Evolutionary conservation across 2,797 vertebrate species (phyloP).

Genomic region (Tauraco hartlaubi): DNA sequence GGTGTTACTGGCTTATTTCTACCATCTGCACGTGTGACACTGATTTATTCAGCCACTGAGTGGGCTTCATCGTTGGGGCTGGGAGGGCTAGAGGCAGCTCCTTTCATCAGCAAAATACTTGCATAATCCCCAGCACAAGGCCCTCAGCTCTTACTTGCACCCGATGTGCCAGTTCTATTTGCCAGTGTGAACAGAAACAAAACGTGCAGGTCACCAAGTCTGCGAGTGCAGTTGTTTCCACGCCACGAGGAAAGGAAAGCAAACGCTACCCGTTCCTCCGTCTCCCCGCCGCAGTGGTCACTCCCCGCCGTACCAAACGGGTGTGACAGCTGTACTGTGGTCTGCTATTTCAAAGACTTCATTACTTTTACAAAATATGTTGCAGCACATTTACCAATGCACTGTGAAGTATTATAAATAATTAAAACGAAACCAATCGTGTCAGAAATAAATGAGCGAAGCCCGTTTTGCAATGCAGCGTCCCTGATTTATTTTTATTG

Average conservation of each 20-base stretch:
- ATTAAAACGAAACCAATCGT: constrained; percentile 68
- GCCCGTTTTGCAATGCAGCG: constrained; percentile 57
- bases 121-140: not conserved
- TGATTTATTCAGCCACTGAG: not conserved
- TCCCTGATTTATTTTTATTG: constrained; percentile 65
- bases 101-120: not conserved
- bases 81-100: not conserved
- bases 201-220: fast-evolving
- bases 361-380: constrained; percentile 42
- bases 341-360: constrained; percentile 16
- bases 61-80: not conserved
- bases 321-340: not conserved
- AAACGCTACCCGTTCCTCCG: not conserved
- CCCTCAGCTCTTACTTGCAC: not conserved
- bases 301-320: not conserved
- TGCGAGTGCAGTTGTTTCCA: not conserved
- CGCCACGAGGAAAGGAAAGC: not conserved
- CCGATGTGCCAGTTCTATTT: not conserved
- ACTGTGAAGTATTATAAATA: constrained; percentile 68
- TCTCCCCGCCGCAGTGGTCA: not conserved
- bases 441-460: constrained; percentile 74
- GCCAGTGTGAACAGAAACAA: not conserved
- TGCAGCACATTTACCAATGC: constrained; percentile 42
- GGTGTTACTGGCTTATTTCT: not conserved
- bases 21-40: not conserved